Evolutionary conservation across 2,113 vertebrate species (phyloP).

Genomic region (Helogale parvula): DNA sequence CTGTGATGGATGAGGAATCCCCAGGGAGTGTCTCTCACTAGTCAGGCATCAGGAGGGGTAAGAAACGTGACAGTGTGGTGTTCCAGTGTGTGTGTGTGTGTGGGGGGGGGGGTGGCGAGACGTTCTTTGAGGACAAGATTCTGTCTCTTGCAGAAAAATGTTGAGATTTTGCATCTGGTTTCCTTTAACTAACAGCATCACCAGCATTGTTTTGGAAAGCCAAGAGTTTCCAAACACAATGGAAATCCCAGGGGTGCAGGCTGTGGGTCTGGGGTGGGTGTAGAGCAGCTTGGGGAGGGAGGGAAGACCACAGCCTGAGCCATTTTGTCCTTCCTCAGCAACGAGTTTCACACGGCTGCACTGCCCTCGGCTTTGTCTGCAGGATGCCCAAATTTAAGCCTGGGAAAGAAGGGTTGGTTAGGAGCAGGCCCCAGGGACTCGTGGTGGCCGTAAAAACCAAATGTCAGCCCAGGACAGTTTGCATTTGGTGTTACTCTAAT

Average conservation of each 20-base stretch:
- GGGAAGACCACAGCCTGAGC: background rate
- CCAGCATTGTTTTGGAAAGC: slow-evolving; percentile 64
- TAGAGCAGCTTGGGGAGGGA: background rate
- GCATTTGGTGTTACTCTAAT: slow-evolving; percentile 66
- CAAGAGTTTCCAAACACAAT: slow-evolving; percentile 61
- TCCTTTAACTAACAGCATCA: slow-evolving; percentile 53
- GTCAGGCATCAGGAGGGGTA: fast-evolving
- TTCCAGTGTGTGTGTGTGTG: background rate
- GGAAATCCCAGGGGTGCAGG: slow-evolving; percentile 54
- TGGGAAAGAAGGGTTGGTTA: slow-evolving; percentile 56
- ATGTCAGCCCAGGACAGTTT: slow-evolving; percentile 55
- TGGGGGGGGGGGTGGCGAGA: fast-evolving
- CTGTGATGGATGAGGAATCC: background rate
- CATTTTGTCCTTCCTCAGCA: background rate
- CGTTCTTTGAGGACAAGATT: background rate
- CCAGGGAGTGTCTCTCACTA: background rate
- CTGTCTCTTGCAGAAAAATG: slow-evolving; percentile 1
- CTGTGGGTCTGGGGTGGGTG: background rate
- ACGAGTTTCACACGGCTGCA: background rate
- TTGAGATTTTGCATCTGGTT: slow-evolving; percentile 62
- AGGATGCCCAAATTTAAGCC: slow-evolving; percentile 19
- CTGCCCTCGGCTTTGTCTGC: background rate
- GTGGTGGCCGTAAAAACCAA: slow-evolving; percentile 60
- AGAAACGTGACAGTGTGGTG: background rate
- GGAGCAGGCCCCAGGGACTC: slow-evolving; percentile 56